phyloP scores from a whole-genome alignment of 2,888 invertebrate genomes.

The Timema podura region DNA sequence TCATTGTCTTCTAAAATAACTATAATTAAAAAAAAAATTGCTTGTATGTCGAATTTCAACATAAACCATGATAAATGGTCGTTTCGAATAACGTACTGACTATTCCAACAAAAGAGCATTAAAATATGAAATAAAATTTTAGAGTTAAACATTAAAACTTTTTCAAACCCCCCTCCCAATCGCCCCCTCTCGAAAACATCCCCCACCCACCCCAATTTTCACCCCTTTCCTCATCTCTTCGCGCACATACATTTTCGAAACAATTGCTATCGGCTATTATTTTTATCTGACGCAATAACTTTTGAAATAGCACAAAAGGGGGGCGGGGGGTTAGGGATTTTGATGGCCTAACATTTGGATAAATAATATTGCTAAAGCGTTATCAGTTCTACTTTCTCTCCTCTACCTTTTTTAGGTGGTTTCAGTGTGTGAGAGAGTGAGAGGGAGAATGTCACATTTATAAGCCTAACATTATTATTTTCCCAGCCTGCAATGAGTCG shows the following conservation, averaged over 20 bases:
- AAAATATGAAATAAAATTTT: conserved; percentile 32
- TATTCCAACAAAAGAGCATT: conserved; percentile 26
- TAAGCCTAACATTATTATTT: too few relatives aligned
- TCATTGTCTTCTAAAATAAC: conserved; percentile 23
- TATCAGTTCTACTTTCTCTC: too few relatives aligned
- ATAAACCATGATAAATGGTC: conserved; percentile 28
- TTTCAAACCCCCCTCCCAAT: conserved; percentile 9
- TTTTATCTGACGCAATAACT: conserved; percentile 32
- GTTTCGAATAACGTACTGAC: conserved; percentile 12
- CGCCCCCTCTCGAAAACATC: not conserved
- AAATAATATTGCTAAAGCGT: conserved; percentile 22
- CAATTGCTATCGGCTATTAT: conserved; percentile 32
- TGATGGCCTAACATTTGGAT: conserved; percentile 26
- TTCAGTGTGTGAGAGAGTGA: too few relatives aligned
- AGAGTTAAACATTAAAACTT: conserved; percentile 29
- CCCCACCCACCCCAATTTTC: not conserved
- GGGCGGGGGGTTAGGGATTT: conserved; percentile 13
- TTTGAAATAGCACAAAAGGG: conserved; percentile 28
- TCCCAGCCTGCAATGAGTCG: conserved; percentile 22
- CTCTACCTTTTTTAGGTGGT: too few relatives aligned
- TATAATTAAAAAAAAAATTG: conserved; percentile 27
- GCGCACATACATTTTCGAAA: conserved; percentile 25
- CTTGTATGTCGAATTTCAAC: conserved; percentile 25
- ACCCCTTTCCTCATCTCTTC: too few relatives aligned
- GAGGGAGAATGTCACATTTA: too few relatives aligned